Conservation (phyloP, 2,113 vertebrate species). For the Danionella cerebrum region DNA sequence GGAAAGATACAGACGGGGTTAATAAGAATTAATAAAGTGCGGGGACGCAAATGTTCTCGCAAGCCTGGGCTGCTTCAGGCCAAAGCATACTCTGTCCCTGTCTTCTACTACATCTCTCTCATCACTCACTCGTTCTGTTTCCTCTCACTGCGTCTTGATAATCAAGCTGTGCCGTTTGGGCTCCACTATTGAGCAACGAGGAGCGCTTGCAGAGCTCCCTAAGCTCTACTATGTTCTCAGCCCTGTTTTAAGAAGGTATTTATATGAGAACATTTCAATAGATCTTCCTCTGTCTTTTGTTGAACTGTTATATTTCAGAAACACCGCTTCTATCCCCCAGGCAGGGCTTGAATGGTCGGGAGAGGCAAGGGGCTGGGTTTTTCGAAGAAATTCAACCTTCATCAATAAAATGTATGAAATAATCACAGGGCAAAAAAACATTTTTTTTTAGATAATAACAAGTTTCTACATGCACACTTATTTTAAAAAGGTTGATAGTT, state of each 20-base stretch:
- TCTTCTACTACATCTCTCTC: neutral
- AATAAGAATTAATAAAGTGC: slow-evolving; percentile 47
- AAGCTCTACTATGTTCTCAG: neutral
- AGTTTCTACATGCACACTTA: no score
- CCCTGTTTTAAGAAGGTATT: slow-evolving; percentile 10
- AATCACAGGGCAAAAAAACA: no score
- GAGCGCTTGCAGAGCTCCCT: slow-evolving; percentile 7
- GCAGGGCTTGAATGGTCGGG: no score
- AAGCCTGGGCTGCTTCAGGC: neutral
- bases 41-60: slow-evolving; percentile 36
- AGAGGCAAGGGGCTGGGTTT: no score
- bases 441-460: no score
- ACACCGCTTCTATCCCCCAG: neutral
- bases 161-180: slow-evolving; percentile 4
- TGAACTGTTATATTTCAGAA: neutral
- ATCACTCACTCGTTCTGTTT: slow-evolving; percentile 5
- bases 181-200: slow-evolving; percentile 14
- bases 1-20: slow-evolving; percentile 31
- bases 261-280: slow-evolving; percentile 14
- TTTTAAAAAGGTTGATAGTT: no score
- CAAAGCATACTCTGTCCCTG: slow-evolving; percentile 17
- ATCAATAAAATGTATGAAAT: no score
- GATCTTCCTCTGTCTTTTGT: slow-evolving; percentile 14
- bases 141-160: neutral
- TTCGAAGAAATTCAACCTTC: no score